phyloP scores from a whole-genome alignment of 2,113 vertebrate genomes.

The Pleuronectes platessa region DNA sequence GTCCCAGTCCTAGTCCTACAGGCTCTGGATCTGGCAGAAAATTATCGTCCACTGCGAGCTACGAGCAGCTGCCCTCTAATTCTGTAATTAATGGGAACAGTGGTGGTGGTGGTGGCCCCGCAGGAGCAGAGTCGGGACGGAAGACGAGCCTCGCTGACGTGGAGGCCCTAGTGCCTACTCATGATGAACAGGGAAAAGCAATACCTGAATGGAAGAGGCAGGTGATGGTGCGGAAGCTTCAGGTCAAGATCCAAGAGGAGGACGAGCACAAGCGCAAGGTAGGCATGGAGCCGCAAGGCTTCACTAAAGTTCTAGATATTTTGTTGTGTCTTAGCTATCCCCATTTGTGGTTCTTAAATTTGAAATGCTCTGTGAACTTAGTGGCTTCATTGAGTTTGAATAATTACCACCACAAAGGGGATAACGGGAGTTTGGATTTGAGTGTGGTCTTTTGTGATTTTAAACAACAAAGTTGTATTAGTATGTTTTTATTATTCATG shows the following conservation, averaged over 20 bases:
- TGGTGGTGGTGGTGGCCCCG: slow-evolving; percentile 11
- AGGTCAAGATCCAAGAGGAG: slow-evolving; percentile 95
- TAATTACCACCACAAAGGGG: slow-evolving; percentile 42
- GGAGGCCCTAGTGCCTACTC: slow-evolving; percentile 90
- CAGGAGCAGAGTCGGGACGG: slow-evolving; percentile 50
- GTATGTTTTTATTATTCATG: slow-evolving; percentile 1
- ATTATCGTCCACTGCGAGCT: slow-evolving; percentile 70
- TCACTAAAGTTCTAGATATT: neutral
- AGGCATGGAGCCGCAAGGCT: slow-evolving; percentile 48
- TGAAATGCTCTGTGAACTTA: neutral
- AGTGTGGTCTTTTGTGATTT: slow-evolving; percentile 42
- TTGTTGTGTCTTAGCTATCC: slow-evolving; percentile 54
- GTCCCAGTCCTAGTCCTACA: slow-evolving; percentile 78
- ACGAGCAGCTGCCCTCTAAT: slow-evolving; percentile 75
- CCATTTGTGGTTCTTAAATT: slow-evolving; percentile 52
- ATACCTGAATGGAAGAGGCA: slow-evolving; percentile 96
- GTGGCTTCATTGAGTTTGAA: neutral
- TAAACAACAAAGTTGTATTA: neutral
- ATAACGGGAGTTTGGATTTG: slow-evolving; percentile 45
- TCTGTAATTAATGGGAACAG: slow-evolving; percentile 86
- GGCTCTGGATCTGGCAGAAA: slow-evolving; percentile 65
- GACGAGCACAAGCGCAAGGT: slow-evolving; percentile 94
- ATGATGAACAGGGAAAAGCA: slow-evolving; percentile 90
- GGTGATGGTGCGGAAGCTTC: slow-evolving; percentile 95
- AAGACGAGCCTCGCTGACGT: slow-evolving; percentile 82